Evolutionary conservation across 2,113 vertebrate genomes (phyloP).

Genomic region (Cathartes aura): DNA sequence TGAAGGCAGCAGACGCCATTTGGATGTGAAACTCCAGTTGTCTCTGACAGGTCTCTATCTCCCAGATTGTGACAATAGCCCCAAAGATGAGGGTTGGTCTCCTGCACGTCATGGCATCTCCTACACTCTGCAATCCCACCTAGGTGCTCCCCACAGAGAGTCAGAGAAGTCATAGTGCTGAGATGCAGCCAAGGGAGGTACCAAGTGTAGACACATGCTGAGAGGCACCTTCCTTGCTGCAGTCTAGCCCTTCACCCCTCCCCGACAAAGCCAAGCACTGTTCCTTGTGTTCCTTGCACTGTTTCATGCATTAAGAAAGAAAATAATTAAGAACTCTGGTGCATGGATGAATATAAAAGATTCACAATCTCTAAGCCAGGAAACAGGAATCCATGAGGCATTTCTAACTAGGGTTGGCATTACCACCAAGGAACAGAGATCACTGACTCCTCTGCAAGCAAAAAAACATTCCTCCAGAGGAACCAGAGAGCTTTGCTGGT

Average conservation of each 20-base stretch:
- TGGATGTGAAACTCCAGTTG: neutral
- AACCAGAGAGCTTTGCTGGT: neutral
- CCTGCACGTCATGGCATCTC: accelerated
- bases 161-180: neutral
- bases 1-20: neutral
- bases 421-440: neutral
- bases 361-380: neutral
- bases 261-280: neutral
- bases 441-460: neutral
- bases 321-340: neutral
- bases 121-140: neutral
- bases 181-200: neutral
- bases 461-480: neutral
- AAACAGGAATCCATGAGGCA: neutral
- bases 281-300: neutral
- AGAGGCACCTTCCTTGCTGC: neutral
- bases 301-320: neutral
- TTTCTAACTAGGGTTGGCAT: neutral
- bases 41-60: neutral
- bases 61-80: neutral
- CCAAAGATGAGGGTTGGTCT: neutral
- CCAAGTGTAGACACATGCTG: neutral
- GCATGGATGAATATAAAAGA: neutral
- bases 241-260: neutral
- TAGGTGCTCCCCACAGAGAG: neutral